Conservation (phyloP, 1,140 invertebrate genomes). For the Drosophila elegans region DNA sequence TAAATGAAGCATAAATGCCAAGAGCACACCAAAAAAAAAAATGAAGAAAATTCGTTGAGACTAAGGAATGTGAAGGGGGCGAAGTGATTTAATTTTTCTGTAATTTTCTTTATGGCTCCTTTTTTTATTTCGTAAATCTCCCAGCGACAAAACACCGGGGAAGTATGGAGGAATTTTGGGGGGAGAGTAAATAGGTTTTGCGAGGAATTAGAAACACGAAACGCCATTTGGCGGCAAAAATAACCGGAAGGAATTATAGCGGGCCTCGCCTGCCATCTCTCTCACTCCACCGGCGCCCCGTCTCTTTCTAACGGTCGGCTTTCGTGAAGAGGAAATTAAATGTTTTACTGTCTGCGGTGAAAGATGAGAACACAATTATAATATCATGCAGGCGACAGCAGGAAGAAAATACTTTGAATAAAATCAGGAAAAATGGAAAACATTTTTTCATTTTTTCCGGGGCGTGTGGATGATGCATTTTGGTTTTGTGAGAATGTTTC, state of each 20-base stretch:
- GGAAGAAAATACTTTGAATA: slow-evolving; percentile 53
- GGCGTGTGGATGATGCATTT: slow-evolving; percentile 62
- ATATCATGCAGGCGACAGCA: slow-evolving; percentile 57
- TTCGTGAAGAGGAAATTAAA: slow-evolving; percentile 73
- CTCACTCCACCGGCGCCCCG: not conserved
- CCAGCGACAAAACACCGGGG: slow-evolving; percentile 28
- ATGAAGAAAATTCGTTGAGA: slow-evolving; percentile 4
- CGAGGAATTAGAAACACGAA: slow-evolving; percentile 71
- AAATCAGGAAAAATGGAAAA: slow-evolving; percentile 67
- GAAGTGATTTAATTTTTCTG: slow-evolving; percentile 71
- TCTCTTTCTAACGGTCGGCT: slow-evolving; percentile 17
- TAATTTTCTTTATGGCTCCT: slow-evolving; percentile 45
- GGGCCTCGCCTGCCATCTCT: slow-evolving; percentile 21
- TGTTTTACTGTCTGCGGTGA: slow-evolving; percentile 78
- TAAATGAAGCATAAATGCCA: slow-evolving; percentile 80
- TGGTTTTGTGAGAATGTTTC: slow-evolving; percentile 43
- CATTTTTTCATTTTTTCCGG: slow-evolving; percentile 41
- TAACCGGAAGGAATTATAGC: slow-evolving; percentile 80
- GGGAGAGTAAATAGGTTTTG: slow-evolving; percentile 64
- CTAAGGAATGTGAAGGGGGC: slow-evolving; percentile 17
- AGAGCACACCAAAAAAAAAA: slow-evolving; percentile 44
- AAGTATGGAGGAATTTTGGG: not conserved
- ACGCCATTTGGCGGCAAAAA: slow-evolving; percentile 63
- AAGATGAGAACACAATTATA: slow-evolving; percentile 68
- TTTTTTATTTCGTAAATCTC: slow-evolving; percentile 35